Conservation (phyloP, 2,113 vertebrate species). For the Erythrolamprus reginae region DNA sequence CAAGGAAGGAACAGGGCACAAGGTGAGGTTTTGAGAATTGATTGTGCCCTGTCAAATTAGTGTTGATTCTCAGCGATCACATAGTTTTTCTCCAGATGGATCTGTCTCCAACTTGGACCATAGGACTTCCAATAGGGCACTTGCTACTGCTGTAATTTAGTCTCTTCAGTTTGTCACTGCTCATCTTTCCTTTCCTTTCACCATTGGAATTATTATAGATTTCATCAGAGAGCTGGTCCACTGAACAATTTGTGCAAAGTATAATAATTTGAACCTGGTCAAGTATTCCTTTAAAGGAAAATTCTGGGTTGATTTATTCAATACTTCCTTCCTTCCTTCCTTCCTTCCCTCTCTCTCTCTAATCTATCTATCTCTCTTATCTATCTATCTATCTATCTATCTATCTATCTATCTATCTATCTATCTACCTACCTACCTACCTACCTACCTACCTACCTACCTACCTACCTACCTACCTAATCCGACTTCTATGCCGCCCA, state of each 20-base stretch:
- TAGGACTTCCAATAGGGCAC: neutral
- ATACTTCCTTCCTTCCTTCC: no score
- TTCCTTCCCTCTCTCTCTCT: no score
- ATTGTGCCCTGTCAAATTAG: neutral
- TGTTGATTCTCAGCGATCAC: neutral
- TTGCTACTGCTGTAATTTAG: neutral
- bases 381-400: no score
- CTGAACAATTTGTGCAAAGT: neutral
- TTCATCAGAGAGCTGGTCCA: neutral
- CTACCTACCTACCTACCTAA: no score
- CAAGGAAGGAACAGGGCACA: neutral
- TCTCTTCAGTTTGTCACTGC: neutral
- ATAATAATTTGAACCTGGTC: neutral
- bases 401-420: no score
- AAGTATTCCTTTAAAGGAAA: neutral
- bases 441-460: no score
- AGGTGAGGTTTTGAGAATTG: neutral
- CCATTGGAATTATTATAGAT: neutral
- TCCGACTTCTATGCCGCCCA: no score
- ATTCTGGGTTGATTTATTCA: neutral
- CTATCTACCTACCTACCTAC: no score
- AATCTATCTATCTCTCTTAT: no score
- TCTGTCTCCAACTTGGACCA: neutral
- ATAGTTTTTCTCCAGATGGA: neutral
- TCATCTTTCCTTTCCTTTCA: neutral